A percentile compares a stretch with the other conserved stretches of the same genome.
Conservation (phyloP, 2,113 vertebrate species). For the Bostrychus sinensis region DNA sequence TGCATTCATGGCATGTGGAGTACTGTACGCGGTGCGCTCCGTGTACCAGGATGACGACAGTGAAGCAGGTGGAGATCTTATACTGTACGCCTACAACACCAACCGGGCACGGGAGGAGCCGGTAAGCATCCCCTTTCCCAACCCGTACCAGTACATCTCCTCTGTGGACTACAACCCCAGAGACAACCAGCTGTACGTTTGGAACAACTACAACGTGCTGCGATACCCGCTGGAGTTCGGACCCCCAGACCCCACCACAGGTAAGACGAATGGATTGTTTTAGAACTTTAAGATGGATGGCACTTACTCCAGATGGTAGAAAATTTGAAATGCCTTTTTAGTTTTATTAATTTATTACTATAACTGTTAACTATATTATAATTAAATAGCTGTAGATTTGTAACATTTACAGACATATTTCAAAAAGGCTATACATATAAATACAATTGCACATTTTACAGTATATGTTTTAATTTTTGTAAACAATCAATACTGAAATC, state of each 20-base stretch:
- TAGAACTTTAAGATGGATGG: neutral
- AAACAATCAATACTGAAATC: no score
- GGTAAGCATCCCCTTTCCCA: slow-evolving; percentile 88
- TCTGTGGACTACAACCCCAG: slow-evolving; percentile 95
- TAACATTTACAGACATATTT: no score
- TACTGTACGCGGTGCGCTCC: slow-evolving; percentile 91
- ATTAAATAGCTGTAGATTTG: no score
- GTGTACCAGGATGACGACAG: slow-evolving; percentile 95
- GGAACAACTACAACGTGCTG: slow-evolving; percentile 95
- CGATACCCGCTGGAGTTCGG: slow-evolving; percentile 91
- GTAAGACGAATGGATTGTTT: slow-evolving; percentile 63
- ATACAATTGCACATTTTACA: no score
- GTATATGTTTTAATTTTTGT: no score
- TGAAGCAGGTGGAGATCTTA: slow-evolving; percentile 87
- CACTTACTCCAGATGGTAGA: neutral
- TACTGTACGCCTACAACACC: slow-evolving; percentile 94
- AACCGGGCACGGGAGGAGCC: slow-evolving; percentile 86
- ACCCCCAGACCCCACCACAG: slow-evolving; percentile 85
- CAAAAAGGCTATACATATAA: no score
- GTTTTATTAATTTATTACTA: no score
- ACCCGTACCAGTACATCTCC: slow-evolving; percentile 94
- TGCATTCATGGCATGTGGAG: slow-evolving; percentile 96
- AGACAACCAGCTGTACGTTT: slow-evolving; percentile 95
- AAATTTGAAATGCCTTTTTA: no score
- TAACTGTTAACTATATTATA: no score